These are phyloP conservation scores for Plagodis pulveraria DNA, from an alignment of 2,888 invertebrate genomes.

Conservation along the genomic window DNA sequence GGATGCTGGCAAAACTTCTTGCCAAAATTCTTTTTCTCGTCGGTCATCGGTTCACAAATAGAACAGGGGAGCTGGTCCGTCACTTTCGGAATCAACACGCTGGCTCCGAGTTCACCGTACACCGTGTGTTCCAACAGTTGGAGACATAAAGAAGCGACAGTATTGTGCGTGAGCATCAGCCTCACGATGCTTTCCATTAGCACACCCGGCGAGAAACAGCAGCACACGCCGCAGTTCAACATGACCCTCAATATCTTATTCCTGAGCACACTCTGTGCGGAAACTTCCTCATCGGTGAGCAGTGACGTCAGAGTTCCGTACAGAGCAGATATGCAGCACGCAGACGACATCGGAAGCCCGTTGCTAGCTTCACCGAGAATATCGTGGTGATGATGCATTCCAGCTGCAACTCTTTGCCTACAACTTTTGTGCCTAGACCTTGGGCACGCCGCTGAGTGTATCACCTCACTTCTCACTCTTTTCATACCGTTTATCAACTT, in stretches of 20 bases:
- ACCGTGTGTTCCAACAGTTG: constrained; percentile 84
- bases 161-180: constrained; percentile 71
- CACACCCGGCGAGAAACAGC: constrained; percentile 85
- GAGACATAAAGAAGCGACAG: constrained; percentile 71
- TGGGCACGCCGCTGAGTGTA: constrained; percentile 82
- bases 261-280: constrained; percentile 66
- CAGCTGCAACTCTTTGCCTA: constrained; percentile 65
- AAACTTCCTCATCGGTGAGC: constrained; percentile 70
- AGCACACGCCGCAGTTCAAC: constrained; percentile 85
- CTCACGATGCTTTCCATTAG: constrained; percentile 79
- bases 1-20: constrained; percentile 63
- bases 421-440: constrained; percentile 82
- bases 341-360: constrained; percentile 67
- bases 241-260: constrained; percentile 82
- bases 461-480: constrained; percentile 82
- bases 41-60: constrained; percentile 65
- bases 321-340: constrained; percentile 84
- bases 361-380: constrained; percentile 79
- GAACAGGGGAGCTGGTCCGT: constrained; percentile 75
- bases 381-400: constrained; percentile 86
- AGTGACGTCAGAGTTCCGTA: constrained; percentile 81
- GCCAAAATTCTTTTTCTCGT: constrained; percentile 53
- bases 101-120: constrained; percentile 85
- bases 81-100: constrained; percentile 57
- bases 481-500: constrained; percentile 84